A percentile compares a stretch with the other conserved stretches of the same genome.
These are phyloP conservation scores for Aporrectodea caliginosa DNA, from an alignment of 1,140 invertebrate genomes.

Conservation along the genomic window DNA sequence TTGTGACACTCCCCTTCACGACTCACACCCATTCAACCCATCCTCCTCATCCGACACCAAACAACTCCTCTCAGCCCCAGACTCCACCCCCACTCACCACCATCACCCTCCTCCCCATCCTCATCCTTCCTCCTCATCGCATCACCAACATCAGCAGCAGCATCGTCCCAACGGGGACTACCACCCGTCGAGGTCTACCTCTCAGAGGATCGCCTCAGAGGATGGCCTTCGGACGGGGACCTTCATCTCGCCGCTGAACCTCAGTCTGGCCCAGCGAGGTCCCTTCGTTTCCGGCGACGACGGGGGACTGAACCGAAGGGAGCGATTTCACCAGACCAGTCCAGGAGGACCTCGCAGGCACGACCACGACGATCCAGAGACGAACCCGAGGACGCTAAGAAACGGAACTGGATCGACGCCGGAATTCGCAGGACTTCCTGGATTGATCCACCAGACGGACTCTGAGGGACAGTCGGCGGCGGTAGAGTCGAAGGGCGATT, in stretches of 20 bases:
- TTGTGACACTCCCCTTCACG: slow-evolving; percentile 41
- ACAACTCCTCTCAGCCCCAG: slow-evolving; percentile 37
- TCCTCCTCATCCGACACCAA: neutral
- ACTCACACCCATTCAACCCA: slow-evolving; percentile 35
- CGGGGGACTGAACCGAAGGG: neutral
- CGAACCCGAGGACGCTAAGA: slow-evolving; percentile 5
- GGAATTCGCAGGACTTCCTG: too few relatives aligned
- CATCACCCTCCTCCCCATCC: neutral
- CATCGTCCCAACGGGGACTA: neutral
- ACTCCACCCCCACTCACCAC: neutral
- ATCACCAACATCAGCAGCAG: neutral
- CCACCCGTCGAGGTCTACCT: neutral
- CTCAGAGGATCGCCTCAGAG: too few relatives aligned
- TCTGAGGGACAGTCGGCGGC: neutral
- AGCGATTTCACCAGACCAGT: neutral
- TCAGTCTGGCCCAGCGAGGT: neutral
- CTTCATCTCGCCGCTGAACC: neutral
- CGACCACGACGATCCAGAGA: slow-evolving; percentile 10
- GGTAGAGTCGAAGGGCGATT: neutral
- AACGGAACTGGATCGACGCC: neutral
- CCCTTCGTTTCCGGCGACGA: neutral
- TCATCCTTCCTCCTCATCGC: neutral
- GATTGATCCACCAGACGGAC: too few relatives aligned
- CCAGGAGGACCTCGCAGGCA: neutral
- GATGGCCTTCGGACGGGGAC: neutral